Evolutionary conservation across 1,140 invertebrate genomes (phyloP), one percentile per base, ranked within the genome.

Genomic region (Steinernema feltiae): DNA sequence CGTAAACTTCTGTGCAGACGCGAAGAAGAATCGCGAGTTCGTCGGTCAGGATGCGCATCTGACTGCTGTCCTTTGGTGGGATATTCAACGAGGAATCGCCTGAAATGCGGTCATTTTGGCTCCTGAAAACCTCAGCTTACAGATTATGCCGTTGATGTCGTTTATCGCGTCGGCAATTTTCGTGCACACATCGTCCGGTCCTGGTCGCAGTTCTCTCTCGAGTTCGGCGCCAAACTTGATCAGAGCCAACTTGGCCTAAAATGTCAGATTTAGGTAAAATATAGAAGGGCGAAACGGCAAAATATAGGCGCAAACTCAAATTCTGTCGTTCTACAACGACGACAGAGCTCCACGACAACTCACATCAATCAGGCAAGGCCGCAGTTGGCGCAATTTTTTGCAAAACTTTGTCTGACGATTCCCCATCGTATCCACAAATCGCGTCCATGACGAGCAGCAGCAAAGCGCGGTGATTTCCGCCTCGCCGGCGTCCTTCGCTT

Each of bases 171-270:
- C 53, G 12, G 24, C 53, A 3, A 63, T 63, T 27, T 63, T 63
- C 2, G 15, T 63, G 24, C 53, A 63, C 7, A 63, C 53, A 27
- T 63, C 24, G 24, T 63, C 53, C 7, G 53, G 53, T 63, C 53
- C 53, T 15, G 53, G 53, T 27, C 53, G 7, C 12, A 63, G 24
- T 21, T 63, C 53, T 17, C 53, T 12, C 24, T 63, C 53, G 7
- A 63, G 53, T 63, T 63, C 53, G 24, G 53, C 53, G 3, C 53
- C 53, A 63, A 63, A 63, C 53, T 63, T 63, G 53, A 63, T 63
- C 53, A 63, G 7, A 3, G 53, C 53, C 53, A 63, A 21, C 24
- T 63, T 63, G 2, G 53, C 53, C 53, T 63, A 27, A n/a, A 63
- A 63, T n/a, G n/a, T n/a, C n/a, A n/a, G n/a, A n/a, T n/a, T n/a